phyloP scores from a whole-genome alignment of 2,797 vertebrate species.

The Phyllotis vaccarum region DNA sequence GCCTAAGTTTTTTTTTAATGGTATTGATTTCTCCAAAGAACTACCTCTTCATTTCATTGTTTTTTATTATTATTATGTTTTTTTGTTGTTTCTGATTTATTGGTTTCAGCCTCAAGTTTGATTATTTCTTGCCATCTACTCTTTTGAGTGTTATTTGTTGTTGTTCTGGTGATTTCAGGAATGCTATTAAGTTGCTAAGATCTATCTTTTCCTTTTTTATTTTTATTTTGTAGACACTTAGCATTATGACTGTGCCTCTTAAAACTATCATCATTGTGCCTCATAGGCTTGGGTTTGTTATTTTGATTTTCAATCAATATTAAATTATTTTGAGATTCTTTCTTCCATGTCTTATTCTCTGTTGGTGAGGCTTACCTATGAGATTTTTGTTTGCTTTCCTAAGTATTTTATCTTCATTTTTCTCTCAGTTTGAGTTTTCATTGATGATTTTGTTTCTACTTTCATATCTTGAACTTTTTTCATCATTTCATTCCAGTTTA shows the following conservation, averaged over 20 bases:
- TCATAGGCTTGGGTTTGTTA: neutral
- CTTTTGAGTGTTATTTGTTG: neutral
- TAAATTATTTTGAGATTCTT: neutral
- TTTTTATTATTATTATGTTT: neutral
- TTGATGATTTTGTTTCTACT: neutral
- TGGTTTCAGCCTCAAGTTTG: neutral
- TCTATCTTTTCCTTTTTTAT: neutral
- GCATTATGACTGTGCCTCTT: neutral
- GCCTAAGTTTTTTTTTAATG: neutral
- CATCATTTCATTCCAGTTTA: neutral
- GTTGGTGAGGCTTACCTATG: neutral
- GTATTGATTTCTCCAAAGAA: neutral
- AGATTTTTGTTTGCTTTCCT: neutral
- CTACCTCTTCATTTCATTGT: neutral
- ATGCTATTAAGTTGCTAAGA: neutral
- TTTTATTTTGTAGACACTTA: neutral
- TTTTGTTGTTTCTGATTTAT: neutral
- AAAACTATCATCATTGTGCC: neutral
- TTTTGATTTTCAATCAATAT: neutral
- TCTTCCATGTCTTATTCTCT: neutral
- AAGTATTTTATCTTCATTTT: neutral
- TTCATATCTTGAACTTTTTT: neutral
- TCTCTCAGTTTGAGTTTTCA: too few relatives aligned
- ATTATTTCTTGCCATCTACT: too few relatives aligned
- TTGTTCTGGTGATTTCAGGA: neutral